Evolutionary conservation across 2,888 invertebrate species (phyloP), one percentile per base, ranked within the genome.

Genomic region (Diachrysia chrysitis): DNA sequence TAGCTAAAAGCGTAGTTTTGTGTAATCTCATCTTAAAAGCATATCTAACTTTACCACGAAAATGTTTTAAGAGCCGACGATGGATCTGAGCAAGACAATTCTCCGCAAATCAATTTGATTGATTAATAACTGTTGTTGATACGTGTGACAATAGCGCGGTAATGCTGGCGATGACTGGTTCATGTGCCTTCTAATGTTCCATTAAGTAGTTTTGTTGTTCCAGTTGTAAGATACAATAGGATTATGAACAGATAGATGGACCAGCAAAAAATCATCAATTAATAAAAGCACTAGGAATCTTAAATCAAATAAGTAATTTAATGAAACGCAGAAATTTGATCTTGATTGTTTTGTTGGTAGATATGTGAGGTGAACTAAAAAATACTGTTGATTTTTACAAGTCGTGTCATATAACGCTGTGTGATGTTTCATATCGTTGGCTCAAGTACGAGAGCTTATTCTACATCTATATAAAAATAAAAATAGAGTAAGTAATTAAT

Each of bases 121-220:
- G 66, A 81, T 78, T 56, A 70, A 80, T 66, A n/a, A 46, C 55
- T 51, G 17, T 59, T 69, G 58, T 62, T 53, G 63, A 71, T 65
- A 66, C 51, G 58, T 46, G 37, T 59, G 64, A 71, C 68, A 73
- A 70, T 66, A 63, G 66, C 56, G 70, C 66, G 59, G 60, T 74
- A 74, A 83, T 74, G 75, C 48, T 21, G 29, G 56, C 74, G 81
- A 78, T 69, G 83, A 82, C 66, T 66, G 71, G 48, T 71, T 74
- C 63, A 80, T 76, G 74, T 63, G 25, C 21, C 55, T 25, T 16
- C 61, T 79, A 76, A 79, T 78, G 79, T 54, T 58, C 66, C 71
- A 78, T 79, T 79, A 78, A 29, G n/a, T 51, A 14, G 66, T 73
- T 60, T 76, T 76, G 68, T 73, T 79, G 42, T 58, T 82, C 57